phyloP scores from a whole-genome alignment of 2,888 invertebrate species.

The Spodoptera exigua region DNA sequence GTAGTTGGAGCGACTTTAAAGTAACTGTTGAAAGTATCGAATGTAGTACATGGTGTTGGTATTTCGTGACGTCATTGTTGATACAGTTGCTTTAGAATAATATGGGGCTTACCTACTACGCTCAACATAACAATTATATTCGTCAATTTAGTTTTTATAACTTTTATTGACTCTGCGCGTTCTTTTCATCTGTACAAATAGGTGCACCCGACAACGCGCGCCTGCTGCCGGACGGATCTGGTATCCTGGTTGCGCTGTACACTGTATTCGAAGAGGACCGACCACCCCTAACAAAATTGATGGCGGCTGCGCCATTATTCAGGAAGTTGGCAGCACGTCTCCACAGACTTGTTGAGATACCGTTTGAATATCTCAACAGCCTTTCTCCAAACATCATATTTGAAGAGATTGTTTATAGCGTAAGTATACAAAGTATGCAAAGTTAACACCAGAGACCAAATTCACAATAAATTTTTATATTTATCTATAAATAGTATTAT shows the following conservation, averaged over 20 bases:
- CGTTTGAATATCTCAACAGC: conserved; percentile 90
- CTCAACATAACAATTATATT: not conserved
- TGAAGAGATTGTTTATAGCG: conserved; percentile 90
- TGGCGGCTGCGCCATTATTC: conserved; percentile 90
- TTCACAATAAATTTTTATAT: too few species aligned
- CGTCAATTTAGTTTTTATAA: not conserved
- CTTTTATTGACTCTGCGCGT: conserved; percentile 4
- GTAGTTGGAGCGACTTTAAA: conserved; percentile 7
- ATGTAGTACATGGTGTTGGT: conserved; percentile 7
- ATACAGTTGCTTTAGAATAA: conserved; percentile 48
- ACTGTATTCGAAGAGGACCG: conserved; percentile 87
- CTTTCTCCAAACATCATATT: conserved; percentile 91
- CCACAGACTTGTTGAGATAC: conserved; percentile 89
- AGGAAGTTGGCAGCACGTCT: conserved; percentile 91
- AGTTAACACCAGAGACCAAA: too few species aligned
- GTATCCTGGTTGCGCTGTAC: conserved; percentile 91
- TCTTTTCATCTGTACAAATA: conserved; percentile 28
- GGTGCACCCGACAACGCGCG: conserved; percentile 91
- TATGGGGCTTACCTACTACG: not conserved
- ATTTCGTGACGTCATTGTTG: conserved; percentile 43
- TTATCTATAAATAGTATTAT: not conserved
- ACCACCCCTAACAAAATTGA: conserved; percentile 87
- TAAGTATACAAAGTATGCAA: conserved; percentile 77
- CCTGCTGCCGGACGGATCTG: conserved; percentile 90
- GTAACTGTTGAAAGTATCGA: conserved; percentile 12